Conservation (phyloP, 1,140 invertebrate genomes). For the Frieseomelitta varia region DNA sequence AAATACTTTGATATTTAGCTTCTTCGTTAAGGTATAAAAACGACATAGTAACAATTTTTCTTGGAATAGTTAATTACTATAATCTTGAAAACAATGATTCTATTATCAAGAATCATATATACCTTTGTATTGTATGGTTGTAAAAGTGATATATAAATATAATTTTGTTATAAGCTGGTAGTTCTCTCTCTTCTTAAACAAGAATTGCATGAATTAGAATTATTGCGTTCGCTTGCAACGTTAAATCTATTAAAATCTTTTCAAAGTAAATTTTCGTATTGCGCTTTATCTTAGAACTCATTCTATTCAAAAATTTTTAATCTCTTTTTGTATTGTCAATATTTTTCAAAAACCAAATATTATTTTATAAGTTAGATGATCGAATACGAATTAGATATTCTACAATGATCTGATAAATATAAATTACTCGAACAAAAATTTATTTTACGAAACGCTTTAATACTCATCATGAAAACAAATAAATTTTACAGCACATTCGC, state of each 20-base stretch:
- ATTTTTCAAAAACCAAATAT: not conserved
- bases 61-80: slow-evolving; percentile 11
- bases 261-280: not conserved
- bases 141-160: slow-evolving; percentile 49
- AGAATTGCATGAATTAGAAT: not conserved
- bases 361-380: not conserved
- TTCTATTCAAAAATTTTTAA: not conserved
- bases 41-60: slow-evolving; percentile 10
- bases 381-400: no score
- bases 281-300: not conserved
- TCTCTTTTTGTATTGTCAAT: slow-evolving; percentile 39
- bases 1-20: slow-evolving; percentile 3
- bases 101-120: slow-evolving; percentile 23
- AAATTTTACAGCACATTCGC: slow-evolving; percentile 7
- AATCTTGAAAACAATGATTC: slow-evolving; percentile 16
- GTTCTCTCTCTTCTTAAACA: not conserved
- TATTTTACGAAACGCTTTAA: slow-evolving; percentile 23
- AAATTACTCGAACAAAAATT: slow-evolving; percentile 2
- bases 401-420: not conserved
- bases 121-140: slow-evolving; percentile 29
- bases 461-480: slow-evolving; percentile 19
- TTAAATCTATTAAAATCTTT: not conserved
- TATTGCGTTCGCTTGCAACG: not conserved
- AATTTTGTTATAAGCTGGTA: slow-evolving; percentile 48
- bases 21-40: slow-evolving; percentile 8